Evolutionary conservation across 1,140 invertebrate genomes (phyloP).

Genomic region (Ruditapes philippinarum): DNA sequence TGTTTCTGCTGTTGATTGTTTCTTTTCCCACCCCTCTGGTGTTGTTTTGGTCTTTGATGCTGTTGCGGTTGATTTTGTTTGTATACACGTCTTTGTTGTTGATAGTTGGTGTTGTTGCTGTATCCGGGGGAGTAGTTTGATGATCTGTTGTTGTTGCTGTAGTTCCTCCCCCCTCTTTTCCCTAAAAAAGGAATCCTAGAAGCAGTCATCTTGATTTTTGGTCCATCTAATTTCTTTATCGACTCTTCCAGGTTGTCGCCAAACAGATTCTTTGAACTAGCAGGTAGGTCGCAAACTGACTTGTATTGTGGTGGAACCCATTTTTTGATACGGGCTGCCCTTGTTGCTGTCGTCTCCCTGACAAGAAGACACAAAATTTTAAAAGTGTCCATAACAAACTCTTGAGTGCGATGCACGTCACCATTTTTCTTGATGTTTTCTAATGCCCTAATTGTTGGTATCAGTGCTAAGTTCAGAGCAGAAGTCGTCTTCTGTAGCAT

Average conservation of each 20-base stretch:
- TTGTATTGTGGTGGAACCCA: too few relatives aligned
- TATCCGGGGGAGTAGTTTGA: not conserved
- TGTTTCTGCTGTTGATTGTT: too few relatives aligned
- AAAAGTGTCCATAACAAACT: conserved; percentile 8
- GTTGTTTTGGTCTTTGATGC: too few relatives aligned
- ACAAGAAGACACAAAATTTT: conserved; percentile 20
- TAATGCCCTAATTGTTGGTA: conserved; percentile 9
- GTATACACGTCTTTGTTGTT: too few relatives aligned
- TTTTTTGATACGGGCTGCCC: conserved; percentile 27
- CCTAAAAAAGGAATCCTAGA: not conserved
- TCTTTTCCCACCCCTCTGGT: too few relatives aligned
- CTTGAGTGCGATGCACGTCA: conserved; percentile 9
- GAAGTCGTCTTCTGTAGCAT: conserved; percentile 26
- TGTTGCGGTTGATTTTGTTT: too few relatives aligned
- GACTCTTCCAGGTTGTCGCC: conserved; percentile 3
- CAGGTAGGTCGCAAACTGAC: conserved; percentile 26
- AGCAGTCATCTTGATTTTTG: conserved; percentile 16
- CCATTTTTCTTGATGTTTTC: conserved; percentile 23
- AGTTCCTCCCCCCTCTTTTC: not conserved
- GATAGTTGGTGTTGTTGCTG: too few relatives aligned
- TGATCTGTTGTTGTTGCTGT: conserved; percentile 4
- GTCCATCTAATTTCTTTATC: conserved; percentile 13
- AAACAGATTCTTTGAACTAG: conserved; percentile 6
- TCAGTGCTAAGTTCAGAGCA: conserved; percentile 2
- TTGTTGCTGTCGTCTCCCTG: conserved; percentile 21